Evolutionary conservation across 2,888 invertebrate genomes (phyloP), one percentile per base, ranked within the genome.

Genomic region (Phania funesta): DNA sequence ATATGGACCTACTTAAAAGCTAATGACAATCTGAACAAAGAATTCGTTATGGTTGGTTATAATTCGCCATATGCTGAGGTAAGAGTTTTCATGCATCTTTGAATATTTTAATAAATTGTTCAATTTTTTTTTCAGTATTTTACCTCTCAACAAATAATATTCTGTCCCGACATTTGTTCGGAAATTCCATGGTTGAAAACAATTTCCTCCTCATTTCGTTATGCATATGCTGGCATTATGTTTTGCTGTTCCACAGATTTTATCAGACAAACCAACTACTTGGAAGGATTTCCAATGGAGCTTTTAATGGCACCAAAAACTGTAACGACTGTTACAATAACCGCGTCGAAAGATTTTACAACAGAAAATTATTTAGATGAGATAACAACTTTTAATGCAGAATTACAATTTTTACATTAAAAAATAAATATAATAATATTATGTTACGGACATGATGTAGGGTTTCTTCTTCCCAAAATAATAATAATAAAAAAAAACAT

Each of bases 201-300:
- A 48, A 60, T 80, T 29, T 26, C 58, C 5, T 3, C 52, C 7
- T 20, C 76, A 35, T 41, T 75, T 38, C 22, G 58, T 54, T 50
- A 70, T 60, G 38, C 70, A 0, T 54, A 65, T 7, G 76, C 80
- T 16, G 83, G 83, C 24, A 22, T 80, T 1, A 74, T 64, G 48
- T 84, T 83, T 32, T 84, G 84, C n/a, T 84, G 84, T 44, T 75
- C 74, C 3, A 60, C 71, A 0, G 83, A 83, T 44, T 80, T 70
- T n/a, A 56, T 84, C 16, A 58, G 29, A 11, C 65, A 65, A 16
- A 65, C 32, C 0, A 44, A 77, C 5, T 16, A 56, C 24, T 38
- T 80, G 26, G 38, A 67, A 18, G 70, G 65, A 41, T 71, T 84
- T 71, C 79, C 84, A 22, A 11, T 54, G 13, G 74, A 75, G n/a